A percentile compares a stretch with the other conserved stretches of the same genome.
Evolutionary conservation across 23 tunicate species (phyloP).

Genomic region (Styela plicata): DNA sequence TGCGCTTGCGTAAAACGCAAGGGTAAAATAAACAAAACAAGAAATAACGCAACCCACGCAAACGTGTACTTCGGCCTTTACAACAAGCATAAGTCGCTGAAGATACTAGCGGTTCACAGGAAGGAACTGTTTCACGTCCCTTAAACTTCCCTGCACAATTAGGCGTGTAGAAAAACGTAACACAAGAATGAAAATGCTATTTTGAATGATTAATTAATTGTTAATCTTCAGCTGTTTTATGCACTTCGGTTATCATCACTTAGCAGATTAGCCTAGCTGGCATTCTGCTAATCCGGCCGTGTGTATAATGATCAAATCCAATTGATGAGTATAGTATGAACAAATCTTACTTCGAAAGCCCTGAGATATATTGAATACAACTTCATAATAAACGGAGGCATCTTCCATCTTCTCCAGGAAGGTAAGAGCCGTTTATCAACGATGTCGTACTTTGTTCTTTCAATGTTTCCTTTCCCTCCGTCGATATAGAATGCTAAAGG

Average conservation of each 20-base stretch:
- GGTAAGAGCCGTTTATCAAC: slow-evolving; percentile 12
- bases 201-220: no score
- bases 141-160: no score
- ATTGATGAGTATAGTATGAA: background rate
- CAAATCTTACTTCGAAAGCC: background rate
- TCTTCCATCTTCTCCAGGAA: slow-evolving; percentile 27
- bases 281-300: background rate
- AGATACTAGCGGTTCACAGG: no score
- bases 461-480: slow-evolving; percentile 11
- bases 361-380: background rate
- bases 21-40: no score
- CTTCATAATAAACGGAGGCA: background rate
- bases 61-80: no score
- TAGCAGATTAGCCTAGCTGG: no score
- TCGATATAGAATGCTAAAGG: slow-evolving; percentile 22
- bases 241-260: background rate
- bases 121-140: no score
- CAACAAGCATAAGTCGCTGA: no score
- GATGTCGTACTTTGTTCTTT: slow-evolving; percentile 8
- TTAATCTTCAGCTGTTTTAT: background rate
- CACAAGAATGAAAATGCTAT: no score
- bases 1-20: no score
- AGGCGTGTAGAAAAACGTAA: background rate
- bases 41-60: no score
- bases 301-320: background rate